Base-by-base conservation (phyloP, 2,113 vertebrate species). In the Puffinus mauretanicus region DNA sequence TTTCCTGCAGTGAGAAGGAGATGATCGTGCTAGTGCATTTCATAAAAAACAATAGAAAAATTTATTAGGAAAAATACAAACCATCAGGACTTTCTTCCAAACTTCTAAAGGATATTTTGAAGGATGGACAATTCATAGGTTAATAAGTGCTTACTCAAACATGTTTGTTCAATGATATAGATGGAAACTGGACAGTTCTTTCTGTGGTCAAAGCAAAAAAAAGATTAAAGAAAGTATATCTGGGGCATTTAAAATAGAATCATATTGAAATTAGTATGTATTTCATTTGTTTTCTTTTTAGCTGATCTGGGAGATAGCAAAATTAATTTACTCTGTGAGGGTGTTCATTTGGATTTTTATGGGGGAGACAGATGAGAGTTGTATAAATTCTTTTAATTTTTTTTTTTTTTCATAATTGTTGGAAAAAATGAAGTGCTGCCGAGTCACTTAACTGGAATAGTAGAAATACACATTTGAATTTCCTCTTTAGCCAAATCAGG, bases 121-220 rank as follows among this genome's bases (percentile, higher is more conserved):
- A 51, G 11, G 14, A 40, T 25, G 29, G 32, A 55, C 7, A 54
- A 8, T 30, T 62, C 13, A 10, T 40, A 64, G 27, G 5, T 4
- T 58, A 66, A 1, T 69, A 81, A 54, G 0, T 24, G 3, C 19
- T 79, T 38, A 51, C 26, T 58, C 20, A 72, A 24, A 51, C 0
- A 0, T 15, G 4, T 54, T 91, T 57, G 3, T 71, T 16, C 12
- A 46, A 0, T 72, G 18, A 6, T 52, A 17, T 10, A 38, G 16
- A 6, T n/a, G 7, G 30, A 61, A 79, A 70, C 7, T 21, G 29
- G 24, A 30, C 32, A 40, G 5, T 78, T 34, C 10, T 67, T 90
- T 67, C 24, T 9, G n/a, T 26, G 3, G 3, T 6, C 17, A 60
- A 88, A 78, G 10, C 7, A 34, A 62, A 61, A 55, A 55, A 61